Evolutionary conservation across 37 sponge, comb jelly and placozoan species (phyloP).

Genomic region (Chondrilla cf. caribensis): DNA sequence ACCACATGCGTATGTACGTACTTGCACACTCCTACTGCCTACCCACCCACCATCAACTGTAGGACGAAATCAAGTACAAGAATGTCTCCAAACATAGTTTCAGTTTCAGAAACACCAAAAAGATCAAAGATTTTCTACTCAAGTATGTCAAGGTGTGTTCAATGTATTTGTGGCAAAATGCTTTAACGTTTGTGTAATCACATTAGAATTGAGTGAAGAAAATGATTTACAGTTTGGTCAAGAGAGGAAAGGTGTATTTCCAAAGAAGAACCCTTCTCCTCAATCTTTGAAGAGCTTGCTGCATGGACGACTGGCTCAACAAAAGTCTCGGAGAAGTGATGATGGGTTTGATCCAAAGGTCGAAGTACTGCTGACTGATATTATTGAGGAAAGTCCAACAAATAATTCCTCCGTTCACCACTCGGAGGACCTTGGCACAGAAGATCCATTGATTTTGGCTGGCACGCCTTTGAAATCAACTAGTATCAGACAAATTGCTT

Average conservation of each 20-base stretch:
- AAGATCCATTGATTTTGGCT: not conserved
- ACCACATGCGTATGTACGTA: too few species aligned
- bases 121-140: conserved; percentile 12
- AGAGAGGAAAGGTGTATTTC: too few species aligned
- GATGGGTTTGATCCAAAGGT: not conserved
- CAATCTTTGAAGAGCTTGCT: not conserved
- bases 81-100: too few species aligned
- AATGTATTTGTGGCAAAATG: too few species aligned
- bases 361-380: not conserved
- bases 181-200: too few species aligned
- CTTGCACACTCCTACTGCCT: too few species aligned
- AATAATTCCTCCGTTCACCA: too few species aligned
- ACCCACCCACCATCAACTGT: too few species aligned
- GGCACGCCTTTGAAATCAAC: not conserved
- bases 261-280: conserved; percentile 5
- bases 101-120: conserved; percentile 13
- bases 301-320: not conserved
- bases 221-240: too few species aligned
- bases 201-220: too few species aligned
- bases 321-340: not conserved
- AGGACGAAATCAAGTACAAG: too few species aligned
- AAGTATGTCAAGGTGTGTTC: too few species aligned
- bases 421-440: not conserved
- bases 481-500: not conserved
- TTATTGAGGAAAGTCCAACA: conserved; percentile 9